Evolutionary conservation across 2,888 invertebrate genomes (phyloP).

Genomic region (Hyalella azteca): DNA sequence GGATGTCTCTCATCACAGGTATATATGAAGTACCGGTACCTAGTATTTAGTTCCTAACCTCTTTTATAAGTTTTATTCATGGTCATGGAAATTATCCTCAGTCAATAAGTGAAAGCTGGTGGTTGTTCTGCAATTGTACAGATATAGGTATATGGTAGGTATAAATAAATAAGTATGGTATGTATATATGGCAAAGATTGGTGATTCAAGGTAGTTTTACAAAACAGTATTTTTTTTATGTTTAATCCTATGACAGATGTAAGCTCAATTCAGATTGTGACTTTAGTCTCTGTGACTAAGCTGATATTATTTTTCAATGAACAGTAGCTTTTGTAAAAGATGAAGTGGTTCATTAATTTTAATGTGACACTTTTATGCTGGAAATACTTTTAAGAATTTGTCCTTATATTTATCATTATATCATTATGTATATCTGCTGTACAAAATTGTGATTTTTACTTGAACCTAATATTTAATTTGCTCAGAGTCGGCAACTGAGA

Average conservation of each 20-base stretch:
- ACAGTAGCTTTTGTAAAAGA: too few relatives aligned
- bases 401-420: neutral
- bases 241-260: too few relatives aligned
- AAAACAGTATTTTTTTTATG: too few relatives aligned
- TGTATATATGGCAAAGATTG: neutral
- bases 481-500: constrained; percentile 13
- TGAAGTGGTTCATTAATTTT: neutral
- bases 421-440: neutral
- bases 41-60: neutral
- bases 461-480: neutral
- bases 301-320: too few relatives aligned
- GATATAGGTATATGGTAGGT: neutral
- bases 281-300: too few relatives aligned
- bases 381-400: neutral
- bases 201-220: too few relatives aligned
- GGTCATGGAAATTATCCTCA: neutral
- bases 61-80: neutral
- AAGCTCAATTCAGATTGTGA: too few relatives aligned
- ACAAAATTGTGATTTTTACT: neutral
- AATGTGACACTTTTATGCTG: neutral
- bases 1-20: constrained; percentile 24
- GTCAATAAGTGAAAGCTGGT: neutral
- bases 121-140: neutral
- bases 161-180: neutral
- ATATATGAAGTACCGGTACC: neutral